Evolutionary conservation across 2,888 invertebrate species (phyloP), one percentile per base, ranked within the genome.

Genomic region (Cheilosia pagana): DNA sequence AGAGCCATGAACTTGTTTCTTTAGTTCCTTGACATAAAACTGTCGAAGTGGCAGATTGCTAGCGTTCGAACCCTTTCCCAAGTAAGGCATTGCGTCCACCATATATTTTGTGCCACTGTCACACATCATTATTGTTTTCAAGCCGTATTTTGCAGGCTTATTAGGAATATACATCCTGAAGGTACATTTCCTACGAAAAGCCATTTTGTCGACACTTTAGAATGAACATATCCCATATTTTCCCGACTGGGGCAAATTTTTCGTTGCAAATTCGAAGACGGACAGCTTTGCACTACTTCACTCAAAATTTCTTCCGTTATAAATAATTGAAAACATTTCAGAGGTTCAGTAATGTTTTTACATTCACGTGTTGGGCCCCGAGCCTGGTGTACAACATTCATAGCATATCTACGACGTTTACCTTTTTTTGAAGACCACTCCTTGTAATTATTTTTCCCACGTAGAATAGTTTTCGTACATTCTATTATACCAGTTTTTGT

Each of bases 101-200:
- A n/a, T n/a, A n/a, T n/a, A n/a, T n/a, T n/a, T n/a, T n/a, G n/a
- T n/a, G n/a, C n/a, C n/a, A 23, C 52, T 57, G 63, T 85, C 75
- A 62, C 76, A 72, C 41, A 85, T 48, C 81, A 86, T 81, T 19
- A 60, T 23, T 8, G 74, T 63, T 25, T 86, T 86, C 31, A 83
- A 50, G 3, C 72, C 71, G 57, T 82, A 79, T 57, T 81, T 77
- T 45, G 63, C 55, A 62, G n/a, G n/a, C n/a, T n/a, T n/a, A n/a
- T n/a, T n/a, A n/a, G n/a, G n/a, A n/a, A n/a, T n/a, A n/a, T n/a
- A n/a, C n/a, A n/a, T n/a, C n/a, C n/a, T n/a, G n/a, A n/a, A 83
- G 31, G 8, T 16, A 55, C 75, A 86, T 53, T 59, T 75, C n/a
- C 79, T 72, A 16, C 63, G n/a, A 23, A 82, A 82, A 5, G 45